Percentiles rank a stretch among this genome's conserved stretches.
Evolutionary conservation across 2,888 invertebrate genomes (phyloP).

Genomic region (Alloplasta piceator): DNA sequence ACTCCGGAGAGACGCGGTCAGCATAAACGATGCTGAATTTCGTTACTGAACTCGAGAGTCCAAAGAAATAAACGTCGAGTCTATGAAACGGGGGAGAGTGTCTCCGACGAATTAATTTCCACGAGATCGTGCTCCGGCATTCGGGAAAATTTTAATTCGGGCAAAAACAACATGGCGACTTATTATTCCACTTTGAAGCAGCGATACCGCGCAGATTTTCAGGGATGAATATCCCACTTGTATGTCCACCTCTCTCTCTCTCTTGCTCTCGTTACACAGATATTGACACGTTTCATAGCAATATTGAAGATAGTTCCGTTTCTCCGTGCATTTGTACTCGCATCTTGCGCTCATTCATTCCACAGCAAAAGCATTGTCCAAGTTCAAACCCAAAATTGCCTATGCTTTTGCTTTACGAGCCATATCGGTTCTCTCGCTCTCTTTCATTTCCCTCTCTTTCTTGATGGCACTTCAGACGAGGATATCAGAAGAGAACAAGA

Average conservation of each 20-base stretch:
- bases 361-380: conserved; percentile 11
- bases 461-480: neutral
- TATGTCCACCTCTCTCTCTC: conserved; percentile 9
- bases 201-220: conserved; percentile 22
- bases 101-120: conserved; percentile 44
- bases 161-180: conserved; percentile 33
- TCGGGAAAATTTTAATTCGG: conserved; percentile 51
- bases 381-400: conserved; percentile 23
- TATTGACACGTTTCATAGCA: conserved; percentile 32
- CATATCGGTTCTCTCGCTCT: conserved; percentile 20
- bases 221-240: no score
- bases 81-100: conserved; percentile 18
- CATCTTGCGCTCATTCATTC: conserved; percentile 27
- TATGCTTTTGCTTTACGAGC: conserved; percentile 16
- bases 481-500: neutral
- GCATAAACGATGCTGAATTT: conserved; percentile 41
- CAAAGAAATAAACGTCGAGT: conserved; percentile 13
- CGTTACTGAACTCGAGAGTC: conserved; percentile 35
- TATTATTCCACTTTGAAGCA: conserved; percentile 27
- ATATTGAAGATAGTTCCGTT: conserved; percentile 43
- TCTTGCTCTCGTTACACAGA: conserved; percentile 11
- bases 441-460: conserved; percentile 3
- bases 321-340: conserved; percentile 35
- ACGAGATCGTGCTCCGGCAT: conserved; percentile 47
- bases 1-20: conserved; percentile 34